Evolutionary conservation across 2,888 invertebrate genomes (phyloP), one percentile per base, ranked within the genome.

Genomic region (Tetropium fuscum): DNA sequence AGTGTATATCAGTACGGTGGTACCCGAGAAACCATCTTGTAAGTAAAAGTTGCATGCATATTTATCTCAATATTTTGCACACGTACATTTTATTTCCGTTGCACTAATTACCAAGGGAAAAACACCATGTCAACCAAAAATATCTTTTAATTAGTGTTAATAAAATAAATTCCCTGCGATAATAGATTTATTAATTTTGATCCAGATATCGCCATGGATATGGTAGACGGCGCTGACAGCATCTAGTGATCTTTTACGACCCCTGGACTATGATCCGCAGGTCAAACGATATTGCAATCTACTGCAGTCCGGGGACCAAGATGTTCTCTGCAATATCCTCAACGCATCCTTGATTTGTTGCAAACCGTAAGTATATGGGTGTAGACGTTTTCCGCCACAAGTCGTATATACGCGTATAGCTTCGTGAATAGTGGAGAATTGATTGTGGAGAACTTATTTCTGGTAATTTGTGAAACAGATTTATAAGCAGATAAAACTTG

Each of bases 221-320:
- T 32, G 47, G 47, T n/a, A 48, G 40, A 51, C 40, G 16, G 51
- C 27, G 22, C 51, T 51, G 40, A 25, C 22, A n/a, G 34, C 25
- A 36, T 40, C 36, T 18, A 18, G 51, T 68, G 63, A 68, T 63
- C 66, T 59, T 30, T 54, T 51, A 34, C 62, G 62, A 62, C 58
- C 59, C 57, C 30, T 66, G 66, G 64, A 69, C 69, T 66, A 38
- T 60, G 63, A 63, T 27, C 67, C 53, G 8, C 44, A 55, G 63
- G 61, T 68, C 68, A 60, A 53, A 47, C 58, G 63, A 64, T 67
- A 62, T 58, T 63, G 60, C 67, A 62, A 63, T 66, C 61, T 65
- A 56, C 60, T 53, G 58, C 34, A 49, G 4, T 6, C 19, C 56
- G 56, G 36, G 49, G 60, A 56, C 60, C 45, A 53, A 56, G 45